Evolutionary conservation across 2,113 vertebrate species (phyloP).

Genomic region (Gambusia holbrooki): DNA sequence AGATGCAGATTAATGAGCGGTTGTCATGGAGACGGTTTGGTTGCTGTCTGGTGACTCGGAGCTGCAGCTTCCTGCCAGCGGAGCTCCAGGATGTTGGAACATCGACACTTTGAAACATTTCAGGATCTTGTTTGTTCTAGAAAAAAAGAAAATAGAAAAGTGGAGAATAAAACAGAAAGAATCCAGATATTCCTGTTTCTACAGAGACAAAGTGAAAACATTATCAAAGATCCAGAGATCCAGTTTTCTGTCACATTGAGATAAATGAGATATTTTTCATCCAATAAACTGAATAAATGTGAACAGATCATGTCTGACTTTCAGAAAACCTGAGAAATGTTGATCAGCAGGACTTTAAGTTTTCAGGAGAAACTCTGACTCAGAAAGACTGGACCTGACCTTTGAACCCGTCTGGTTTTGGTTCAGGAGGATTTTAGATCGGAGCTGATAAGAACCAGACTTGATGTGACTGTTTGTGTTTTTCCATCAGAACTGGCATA

Average conservation of each 20-base stretch:
- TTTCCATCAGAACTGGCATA: slow-evolving; percentile 92
- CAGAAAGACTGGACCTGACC: not conserved
- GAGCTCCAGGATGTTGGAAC: not conserved
- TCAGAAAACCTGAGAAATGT: no score
- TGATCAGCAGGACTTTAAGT: no score
- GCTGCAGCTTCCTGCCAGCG: not conserved
- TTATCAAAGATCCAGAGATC: no score
- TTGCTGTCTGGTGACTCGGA: not conserved
- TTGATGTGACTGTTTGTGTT: slow-evolving; percentile 8
- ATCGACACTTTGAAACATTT: not conserved
- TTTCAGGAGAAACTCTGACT: not conserved
- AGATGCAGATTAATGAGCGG: not conserved
- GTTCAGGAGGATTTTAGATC: not conserved
- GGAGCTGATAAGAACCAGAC: not conserved
- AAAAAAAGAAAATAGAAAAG: not conserved
- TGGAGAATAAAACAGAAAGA: not conserved
- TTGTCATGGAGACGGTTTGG: not conserved
- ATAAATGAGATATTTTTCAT: no score
- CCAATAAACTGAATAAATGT: no score
- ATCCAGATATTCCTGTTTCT: no score
- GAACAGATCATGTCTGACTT: no score
- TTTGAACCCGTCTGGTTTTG: not conserved
- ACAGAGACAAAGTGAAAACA: no score
- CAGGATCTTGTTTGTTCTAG: not conserved
- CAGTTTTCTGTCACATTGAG: no score